A percentile compares a stretch with the other conserved stretches of the same genome.
These are phyloP conservation scores for Eupeodes corollae DNA, from an alignment of 1,140 invertebrate species.

Conservation along the genomic window DNA sequence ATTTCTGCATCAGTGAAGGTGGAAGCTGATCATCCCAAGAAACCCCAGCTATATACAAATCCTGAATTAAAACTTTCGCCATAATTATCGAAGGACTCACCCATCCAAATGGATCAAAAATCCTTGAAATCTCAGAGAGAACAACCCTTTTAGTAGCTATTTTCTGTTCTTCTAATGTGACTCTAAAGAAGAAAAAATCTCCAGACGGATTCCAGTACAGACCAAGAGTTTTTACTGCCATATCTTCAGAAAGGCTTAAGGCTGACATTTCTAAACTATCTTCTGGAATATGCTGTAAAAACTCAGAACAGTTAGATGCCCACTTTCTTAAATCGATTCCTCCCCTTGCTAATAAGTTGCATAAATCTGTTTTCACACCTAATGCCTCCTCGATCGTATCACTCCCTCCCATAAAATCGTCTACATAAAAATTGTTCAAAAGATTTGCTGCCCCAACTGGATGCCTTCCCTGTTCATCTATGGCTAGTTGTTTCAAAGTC, in stretches of 20 bases:
- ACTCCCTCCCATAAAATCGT: constrained; percentile 29
- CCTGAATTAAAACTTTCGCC: constrained; percentile 36
- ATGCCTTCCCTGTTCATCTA: constrained; percentile 17
- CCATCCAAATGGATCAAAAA: constrained; percentile 38
- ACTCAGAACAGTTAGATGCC: constrained; percentile 16
- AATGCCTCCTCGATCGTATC: constrained; percentile 11
- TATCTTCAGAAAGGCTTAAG: too few species aligned
- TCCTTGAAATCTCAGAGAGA: constrained; percentile 23
- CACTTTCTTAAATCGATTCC: constrained; percentile 37
- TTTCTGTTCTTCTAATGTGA: too few species aligned
- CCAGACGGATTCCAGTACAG: constrained; percentile 20
- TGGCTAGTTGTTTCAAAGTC: constrained; percentile 23
- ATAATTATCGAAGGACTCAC: constrained; percentile 22
- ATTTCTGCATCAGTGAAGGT: constrained; percentile 11
- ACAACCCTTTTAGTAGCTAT: constrained; percentile 20
- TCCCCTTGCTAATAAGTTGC: constrained; percentile 13
- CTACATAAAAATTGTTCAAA: constrained; percentile 32
- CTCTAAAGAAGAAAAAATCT: constrained; percentile 16
- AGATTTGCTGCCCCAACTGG: constrained; percentile 15
- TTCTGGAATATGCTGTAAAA: constrained; percentile 11
- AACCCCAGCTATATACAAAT: constrained; percentile 19
- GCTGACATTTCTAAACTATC: too few species aligned
- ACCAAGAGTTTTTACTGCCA: constrained; percentile 30
- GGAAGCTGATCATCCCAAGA: constrained; percentile 30
- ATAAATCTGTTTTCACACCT: constrained; percentile 5